A percentile compares a stretch with the other conserved stretches of the same genome.
phyloP scores from a whole-genome alignment of 2,113 vertebrate genomes.

The Aleadryas rufinucha region DNA sequence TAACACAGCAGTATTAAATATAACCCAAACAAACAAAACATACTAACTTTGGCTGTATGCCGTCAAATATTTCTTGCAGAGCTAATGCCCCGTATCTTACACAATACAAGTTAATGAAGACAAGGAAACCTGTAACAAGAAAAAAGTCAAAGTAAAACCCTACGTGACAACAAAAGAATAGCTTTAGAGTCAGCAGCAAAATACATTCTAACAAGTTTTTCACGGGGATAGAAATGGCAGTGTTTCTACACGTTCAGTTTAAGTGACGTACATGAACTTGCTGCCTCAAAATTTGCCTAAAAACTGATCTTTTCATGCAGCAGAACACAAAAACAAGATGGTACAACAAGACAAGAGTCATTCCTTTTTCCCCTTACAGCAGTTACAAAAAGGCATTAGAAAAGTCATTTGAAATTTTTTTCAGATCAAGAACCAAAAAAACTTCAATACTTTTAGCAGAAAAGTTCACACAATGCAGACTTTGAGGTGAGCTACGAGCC shows the following conservation, averaged over 20 bases:
- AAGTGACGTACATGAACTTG: neutral
- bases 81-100: constrained; percentile 94
- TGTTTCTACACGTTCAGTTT: neutral
- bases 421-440: neutral
- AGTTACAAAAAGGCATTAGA: neutral
- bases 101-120: constrained; percentile 94
- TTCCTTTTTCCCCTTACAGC: neutral
- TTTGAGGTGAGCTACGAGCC: neutral
- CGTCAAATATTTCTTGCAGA: constrained; percentile 96
- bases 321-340: neutral
- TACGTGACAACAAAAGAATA: neutral
- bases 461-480: neutral
- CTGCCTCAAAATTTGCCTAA: neutral
- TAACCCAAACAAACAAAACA: neutral
- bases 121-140: constrained; percentile 88
- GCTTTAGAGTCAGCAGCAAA: neutral
- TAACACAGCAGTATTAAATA: neutral
- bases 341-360: neutral
- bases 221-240: neutral
- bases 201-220: neutral
- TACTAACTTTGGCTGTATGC: constrained; percentile 96
- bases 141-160: neutral
- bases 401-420: neutral
- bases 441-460: neutral
- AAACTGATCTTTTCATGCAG: neutral